Percentiles rank a stretch among this genome's conserved stretches.
These are phyloP conservation scores for Drosophila virilis DNA, from an alignment of 1,140 invertebrate species.

Conservation along the genomic window DNA sequence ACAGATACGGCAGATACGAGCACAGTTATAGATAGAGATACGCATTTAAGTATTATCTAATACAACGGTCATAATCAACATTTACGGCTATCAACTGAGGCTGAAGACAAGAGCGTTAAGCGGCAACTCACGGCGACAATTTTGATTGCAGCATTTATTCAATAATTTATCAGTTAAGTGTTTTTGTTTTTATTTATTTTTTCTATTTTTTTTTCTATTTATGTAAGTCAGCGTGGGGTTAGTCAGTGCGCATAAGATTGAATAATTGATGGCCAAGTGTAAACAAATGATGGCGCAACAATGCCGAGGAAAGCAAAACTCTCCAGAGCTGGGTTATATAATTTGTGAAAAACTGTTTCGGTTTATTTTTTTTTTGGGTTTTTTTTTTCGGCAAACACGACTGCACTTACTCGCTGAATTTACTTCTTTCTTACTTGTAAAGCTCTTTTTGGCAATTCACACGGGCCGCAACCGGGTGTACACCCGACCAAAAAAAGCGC, in stretches of 20 bases:
- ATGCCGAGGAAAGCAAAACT: conserved; percentile 33
- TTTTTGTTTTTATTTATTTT: conserved; percentile 20
- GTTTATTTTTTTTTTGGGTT: too few species aligned
- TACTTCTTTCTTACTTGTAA: conserved; percentile 17
- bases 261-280: conserved; percentile 75
- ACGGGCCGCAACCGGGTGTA: conserved; percentile 16
- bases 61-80: conserved; percentile 57
- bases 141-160: conserved; percentile 71
- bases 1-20: conserved; percentile 13
- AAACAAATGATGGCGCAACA: conserved; percentile 64
- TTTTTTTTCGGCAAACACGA: conserved; percentile 19
- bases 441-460: conserved; percentile 44
- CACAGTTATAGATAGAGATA: conserved; percentile 44
- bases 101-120: conserved; percentile 49
- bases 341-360: conserved; percentile 66
- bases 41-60: conserved; percentile 73
- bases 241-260: conserved; percentile 56
- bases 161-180: conserved; percentile 69
- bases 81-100: conserved; percentile 35
- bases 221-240: conserved; percentile 60
- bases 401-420: conserved; percentile 61
- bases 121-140: conserved; percentile 46
- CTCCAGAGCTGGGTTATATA: conserved; percentile 52
- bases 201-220: conserved; percentile 47
- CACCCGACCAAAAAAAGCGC: conserved; percentile 32